Base-by-base conservation (phyloP, 2,888 invertebrate genomes). In the Cryptocephalus moraei region DNA sequence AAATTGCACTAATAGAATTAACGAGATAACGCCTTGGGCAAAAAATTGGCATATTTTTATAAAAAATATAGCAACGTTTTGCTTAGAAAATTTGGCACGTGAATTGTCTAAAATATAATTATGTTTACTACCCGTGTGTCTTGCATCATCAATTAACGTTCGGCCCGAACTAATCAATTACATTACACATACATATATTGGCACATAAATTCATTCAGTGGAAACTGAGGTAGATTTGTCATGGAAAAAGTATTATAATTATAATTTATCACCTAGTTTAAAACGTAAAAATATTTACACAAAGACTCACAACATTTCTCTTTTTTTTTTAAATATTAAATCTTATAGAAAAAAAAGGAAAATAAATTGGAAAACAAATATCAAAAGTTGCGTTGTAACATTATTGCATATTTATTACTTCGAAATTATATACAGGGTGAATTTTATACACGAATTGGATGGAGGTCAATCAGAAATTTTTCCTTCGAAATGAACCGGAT, bases 181-280 rank as follows among this genome's bases (percentile, higher is more conserved):
- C 50, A 53, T 44, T 53, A 53, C 22, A 22, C 51, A 46, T 22
- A 22, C 22, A 22, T 22, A 48, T 50, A 59, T 64, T 64, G 63
- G 63, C 63, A 65, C 62, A 60, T 57, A 61, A 61, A 52, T 56
- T 54, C 52, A 55, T 56, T 49, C 50, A 50, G 33, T 32, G 32
- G 13, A 47, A 70, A 71, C 69, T 69, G 71, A 71, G 71, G 71
- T 71, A 71, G 71, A 62, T 69, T 62, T 62, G 67, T 69, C 62
- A 61, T 67, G 62, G 56, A 64, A 63, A 65, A 54, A 63, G 59
- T 22, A 52, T 41, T 41, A 9, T 12, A 34, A 34, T 43, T 12
- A 14, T 43, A 12, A 31, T n/a, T 11, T 43, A 34, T 11, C 11
- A n/a, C n/a, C 32, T 34, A 43, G 14, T 36, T 36, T 22, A 22